phyloP scores from a whole-genome alignment of 2,113 vertebrate genomes.

The Rhinopomastus cyanomelas region DNA sequence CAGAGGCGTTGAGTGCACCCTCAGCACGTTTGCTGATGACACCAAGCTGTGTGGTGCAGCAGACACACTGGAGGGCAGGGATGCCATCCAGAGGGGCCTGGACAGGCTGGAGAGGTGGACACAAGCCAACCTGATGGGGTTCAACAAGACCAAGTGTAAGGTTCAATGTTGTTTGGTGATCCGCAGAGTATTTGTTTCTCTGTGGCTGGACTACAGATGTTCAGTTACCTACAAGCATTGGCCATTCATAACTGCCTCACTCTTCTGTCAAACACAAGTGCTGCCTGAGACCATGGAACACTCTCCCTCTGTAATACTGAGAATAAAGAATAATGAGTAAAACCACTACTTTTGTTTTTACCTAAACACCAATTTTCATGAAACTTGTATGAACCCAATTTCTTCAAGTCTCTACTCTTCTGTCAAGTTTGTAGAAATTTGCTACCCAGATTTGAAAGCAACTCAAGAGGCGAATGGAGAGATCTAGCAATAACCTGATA shows the following conservation, averaged over 20 bases:
- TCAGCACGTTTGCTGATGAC: too few species aligned
- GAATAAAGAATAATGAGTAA: background rate
- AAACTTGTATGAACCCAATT: background rate
- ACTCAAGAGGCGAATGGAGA: background rate
- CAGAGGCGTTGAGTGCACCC: too few species aligned
- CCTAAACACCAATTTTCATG: background rate
- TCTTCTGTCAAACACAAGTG: background rate
- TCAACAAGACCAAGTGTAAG: too few species aligned
- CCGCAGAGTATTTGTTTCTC: background rate
- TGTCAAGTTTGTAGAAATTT: background rate
- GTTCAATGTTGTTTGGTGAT: too few species aligned
- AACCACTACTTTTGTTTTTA: background rate
- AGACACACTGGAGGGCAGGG: too few species aligned
- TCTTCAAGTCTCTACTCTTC: background rate
- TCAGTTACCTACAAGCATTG: background rate
- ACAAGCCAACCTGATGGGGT: too few species aligned
- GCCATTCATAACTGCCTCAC: rapidly evolving
- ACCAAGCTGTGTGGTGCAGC: too few species aligned
- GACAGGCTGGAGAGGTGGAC: too few species aligned
- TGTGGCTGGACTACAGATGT: background rate
- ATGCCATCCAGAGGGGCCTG: too few species aligned
- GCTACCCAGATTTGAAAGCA: background rate
- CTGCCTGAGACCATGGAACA: background rate
- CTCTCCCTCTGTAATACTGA: background rate
- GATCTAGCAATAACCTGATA: background rate